phyloP scores from a whole-genome alignment of 2,888 invertebrate genomes.

The Hesperia comma region DNA sequence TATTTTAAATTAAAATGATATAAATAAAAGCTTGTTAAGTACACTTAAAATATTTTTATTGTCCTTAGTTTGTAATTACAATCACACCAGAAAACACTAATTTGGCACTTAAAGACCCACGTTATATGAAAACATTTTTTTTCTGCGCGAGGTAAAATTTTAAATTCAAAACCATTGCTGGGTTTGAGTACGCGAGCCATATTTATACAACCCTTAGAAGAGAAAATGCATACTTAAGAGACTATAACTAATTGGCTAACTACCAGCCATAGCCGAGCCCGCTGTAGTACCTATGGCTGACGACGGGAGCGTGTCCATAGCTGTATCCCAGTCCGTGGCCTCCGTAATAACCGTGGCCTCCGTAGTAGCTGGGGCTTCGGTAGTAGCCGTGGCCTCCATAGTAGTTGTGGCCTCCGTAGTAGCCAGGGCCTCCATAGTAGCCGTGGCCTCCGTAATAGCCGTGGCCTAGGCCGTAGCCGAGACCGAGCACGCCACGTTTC shows the following conservation, averaged over 20 bases:
- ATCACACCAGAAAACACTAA: slow-evolving; percentile 50
- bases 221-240: slow-evolving; percentile 19
- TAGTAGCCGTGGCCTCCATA: too few species aligned
- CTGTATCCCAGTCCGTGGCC: slow-evolving; percentile 40
- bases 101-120: slow-evolving; percentile 59
- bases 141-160: slow-evolving; percentile 25
- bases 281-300: slow-evolving; percentile 51
- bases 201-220: slow-evolving; percentile 11
- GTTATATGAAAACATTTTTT: neutral
- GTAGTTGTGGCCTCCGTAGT: slow-evolving; percentile 51
- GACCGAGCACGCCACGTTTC: slow-evolving; percentile 76
- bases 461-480: slow-evolving; percentile 66
- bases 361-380: slow-evolving; percentile 48
- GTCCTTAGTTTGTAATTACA: slow-evolving; percentile 28
- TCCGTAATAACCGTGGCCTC: slow-evolving; percentile 45
- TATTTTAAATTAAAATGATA: too few species aligned
- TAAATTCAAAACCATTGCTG: neutral
- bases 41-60: slow-evolving; percentile 21
- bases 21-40: too few species aligned
- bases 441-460: slow-evolving; percentile 52
- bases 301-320: slow-evolving; percentile 49
- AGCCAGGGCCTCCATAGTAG: slow-evolving; percentile 48
- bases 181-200: slow-evolving; percentile 3
- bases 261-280: slow-evolving; percentile 68
- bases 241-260: slow-evolving; percentile 43